These are phyloP conservation scores for Sebastes cheni DNA, from an alignment of 2,797 vertebrate genomes.

Conservation along the genomic window DNA sequence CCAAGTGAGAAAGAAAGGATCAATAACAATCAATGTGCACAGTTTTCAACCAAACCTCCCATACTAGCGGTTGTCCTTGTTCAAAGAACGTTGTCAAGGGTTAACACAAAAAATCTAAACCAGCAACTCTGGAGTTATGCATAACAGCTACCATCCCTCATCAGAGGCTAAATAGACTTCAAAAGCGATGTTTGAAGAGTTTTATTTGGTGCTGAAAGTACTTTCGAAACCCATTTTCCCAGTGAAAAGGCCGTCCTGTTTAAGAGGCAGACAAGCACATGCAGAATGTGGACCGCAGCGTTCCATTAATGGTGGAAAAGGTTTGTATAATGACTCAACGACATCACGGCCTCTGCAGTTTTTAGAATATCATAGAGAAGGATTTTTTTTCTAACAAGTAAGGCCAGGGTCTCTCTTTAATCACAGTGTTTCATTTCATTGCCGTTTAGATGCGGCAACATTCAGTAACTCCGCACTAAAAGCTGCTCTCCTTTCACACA, in stretches of 20 bases:
- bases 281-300: conserved; percentile 1
- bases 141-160: conserved; percentile 7
- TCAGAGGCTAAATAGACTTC: conserved; percentile 47
- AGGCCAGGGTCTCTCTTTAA: conserved; percentile 23
- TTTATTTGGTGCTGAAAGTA: conserved; percentile 44
- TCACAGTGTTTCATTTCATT: conserved; percentile 34
- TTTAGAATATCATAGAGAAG: neutral
- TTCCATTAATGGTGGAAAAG: conserved; percentile 18
- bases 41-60: conserved; percentile 30
- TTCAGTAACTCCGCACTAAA: conserved; percentile 36
- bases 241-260: conserved; percentile 19
- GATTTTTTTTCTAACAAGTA: neutral
- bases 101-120: conserved; percentile 32
- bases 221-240: conserved; percentile 56
- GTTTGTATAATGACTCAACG: conserved; percentile 6
- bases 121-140: conserved; percentile 48
- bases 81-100: neutral
- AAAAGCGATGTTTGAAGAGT: conserved; percentile 46
- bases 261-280: conserved; percentile 30
- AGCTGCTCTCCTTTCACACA: conserved; percentile 50
- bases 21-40: conserved; percentile 63
- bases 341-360: neutral
- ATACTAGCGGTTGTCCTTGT: neutral
- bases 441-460: conserved; percentile 17
- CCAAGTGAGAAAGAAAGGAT: conserved; percentile 80